Base-by-base conservation (phyloP, 2,797 vertebrate genomes). In the Heterohyrax brucei region DNA sequence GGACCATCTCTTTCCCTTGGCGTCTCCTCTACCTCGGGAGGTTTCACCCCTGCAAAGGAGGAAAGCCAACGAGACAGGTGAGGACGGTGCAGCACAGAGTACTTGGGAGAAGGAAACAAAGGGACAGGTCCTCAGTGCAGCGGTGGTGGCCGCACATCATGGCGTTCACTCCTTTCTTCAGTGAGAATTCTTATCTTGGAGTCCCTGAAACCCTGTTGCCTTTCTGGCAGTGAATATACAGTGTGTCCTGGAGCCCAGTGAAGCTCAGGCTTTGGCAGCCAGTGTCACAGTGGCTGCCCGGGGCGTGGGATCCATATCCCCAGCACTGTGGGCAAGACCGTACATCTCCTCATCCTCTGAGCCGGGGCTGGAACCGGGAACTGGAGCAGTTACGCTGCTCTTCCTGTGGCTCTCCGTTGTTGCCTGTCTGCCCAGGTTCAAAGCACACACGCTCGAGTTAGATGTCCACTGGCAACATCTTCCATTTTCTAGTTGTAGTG, bases 341-440 rank as follows among this genome's bases (percentile, higher is more conserved):
- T 16, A 21, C 8, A 53, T 24, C 24, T 39, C 14, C 1, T 6
- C 2, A 0, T 4, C 44, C 22, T 77, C 33, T 48, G 22, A 1
- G 5, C 22, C 0, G 5, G 22, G 22, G 62, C 62, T 64, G 9
- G 24, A 10, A 28, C 61, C 13, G 64, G 59, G 10, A 33, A 21
- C 59, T 21, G 46, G 2, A 28, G 21, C 0, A 0, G 3, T n/a
- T 30, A 5, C 10, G 8, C 22, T 28, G 2, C 46, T 44, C 62
- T 44, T 53, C 46, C 22, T 5, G 0, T 1, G 0, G 1, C 19
- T 13, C 12, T 50, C 12, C 5, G 10, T 21, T 56, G 18, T 1
- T 3, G 10, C 9, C 3, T 10, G 8, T 6, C 30, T 14, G 46
- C 46, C 1, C 24, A 1, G 22, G 18, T 26, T 16, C 48, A 1